Base-by-base conservation (phyloP, 2,113 vertebrate genomes). In the Cheirogaleus medius region DNA sequence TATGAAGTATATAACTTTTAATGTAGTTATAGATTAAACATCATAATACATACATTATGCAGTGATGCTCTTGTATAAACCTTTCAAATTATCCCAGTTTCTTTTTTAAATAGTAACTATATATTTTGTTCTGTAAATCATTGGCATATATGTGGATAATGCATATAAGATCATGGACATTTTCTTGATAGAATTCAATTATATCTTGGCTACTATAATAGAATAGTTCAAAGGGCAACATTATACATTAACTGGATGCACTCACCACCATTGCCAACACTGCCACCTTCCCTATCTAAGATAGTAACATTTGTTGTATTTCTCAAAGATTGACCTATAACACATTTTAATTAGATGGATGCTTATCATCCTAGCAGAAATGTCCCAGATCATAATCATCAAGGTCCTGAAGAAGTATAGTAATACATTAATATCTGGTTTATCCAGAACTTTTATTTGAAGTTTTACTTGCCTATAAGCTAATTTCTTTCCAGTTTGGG, bases 401-500 rank as follows among this genome's bases (percentile, higher is more conserved):
- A 47, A 39, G 56, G 11, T 93, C 42, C 56, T 39, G 47, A 64
- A 77, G 83, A 94, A 91, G 6, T 83, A 1, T 44, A 69, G 8
- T 86, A 80, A 32, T 71, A 27, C 74, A 17, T 84, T 80, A 92
- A 29, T 85, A 15, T 52, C 13, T 56, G 25, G 47, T 60, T 92
- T 84, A 58, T 81, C 29, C 83, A 52, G 76, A 80, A 39, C n/a
- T 85, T 85, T 58, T 74, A 8, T 77, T 90, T 54, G 44, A 81
- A 14, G 20, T 96, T 84, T 82, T 64, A 34, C 58, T 96, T 95
- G 88, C 52, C 56, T 89, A 0, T 90, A 90, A 58, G 23, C 88
- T 90, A 80, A 88, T 97, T 94, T 96, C 94, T 97, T 96, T 97
- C 32, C 10, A 15, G 12, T 64, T 81, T 81, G 39, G 76, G 81